Base-by-base conservation (phyloP, 1,140 invertebrate genomes). In the Ladona fulva region DNA sequence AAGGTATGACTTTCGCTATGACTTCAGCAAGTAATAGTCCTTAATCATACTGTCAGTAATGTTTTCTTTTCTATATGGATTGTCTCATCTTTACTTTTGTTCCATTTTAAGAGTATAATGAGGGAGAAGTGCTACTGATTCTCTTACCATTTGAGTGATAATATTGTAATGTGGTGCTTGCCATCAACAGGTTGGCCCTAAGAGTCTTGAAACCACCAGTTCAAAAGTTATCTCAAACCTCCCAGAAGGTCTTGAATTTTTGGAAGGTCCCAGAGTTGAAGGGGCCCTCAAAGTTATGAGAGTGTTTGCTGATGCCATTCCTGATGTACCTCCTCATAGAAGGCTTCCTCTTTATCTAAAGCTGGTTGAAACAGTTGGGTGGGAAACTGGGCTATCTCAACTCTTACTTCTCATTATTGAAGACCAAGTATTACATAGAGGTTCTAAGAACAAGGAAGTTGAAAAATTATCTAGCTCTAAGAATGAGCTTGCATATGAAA, bases 301-400 rank as follows among this genome's bases (percentile, higher is more conserved):
- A 29, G 94, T 97, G 24, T 99, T 98, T 85, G 92, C 95, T 0
- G 92, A 94, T 82, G 94, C 94, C 0, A 88, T 96, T 24, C 87
- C 94, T 0, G 94, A 98, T 85, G 94, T 98, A 74, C 96, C 96
- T 0, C 91, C 93, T 81, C 96, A 98, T 85, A 88, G 96, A 66
- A 86, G 94, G 59, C 84, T 92, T 37, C 91, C 92, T 0, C 83
- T 98, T 0, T 97, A 97, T 80, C 88, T 87, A 6, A 94, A 95
- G 79, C 85, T 98, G 0, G 84, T 97, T 6, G 86, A 89, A 42
- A 91, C 93, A 0, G 84, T 97, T 0, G 88, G 90, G 44, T 85
- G 89, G 0, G 86, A 90, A 42, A 86, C 92, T 42, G 91, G 93
- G 84, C 86, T 98, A 0, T 93, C 95, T 89, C 86, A 92, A 10